phyloP scores from a whole-genome alignment of 1,140 invertebrate genomes.

The Lepidurus apus region DNA sequence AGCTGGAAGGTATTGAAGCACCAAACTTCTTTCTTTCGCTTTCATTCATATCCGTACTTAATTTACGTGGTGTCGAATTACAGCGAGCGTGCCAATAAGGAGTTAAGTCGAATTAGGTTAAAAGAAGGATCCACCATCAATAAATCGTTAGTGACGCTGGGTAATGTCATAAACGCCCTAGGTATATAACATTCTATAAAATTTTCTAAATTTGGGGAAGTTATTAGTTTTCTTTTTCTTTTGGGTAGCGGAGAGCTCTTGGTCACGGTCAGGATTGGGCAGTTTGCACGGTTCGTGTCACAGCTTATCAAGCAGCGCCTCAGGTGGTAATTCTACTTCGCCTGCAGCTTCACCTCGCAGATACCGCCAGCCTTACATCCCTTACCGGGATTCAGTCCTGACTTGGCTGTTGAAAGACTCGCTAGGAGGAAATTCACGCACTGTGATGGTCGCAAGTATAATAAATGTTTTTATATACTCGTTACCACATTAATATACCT shows the following conservation, averaged over 20 bases:
- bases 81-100: conserved; percentile 72
- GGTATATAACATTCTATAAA: conserved; percentile 48
- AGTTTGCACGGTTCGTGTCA: conserved; percentile 17
- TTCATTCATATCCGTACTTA: background rate
- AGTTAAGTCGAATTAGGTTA: conserved; percentile 49
- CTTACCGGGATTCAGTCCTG: conserved; percentile 82
- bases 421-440: conserved; percentile 87
- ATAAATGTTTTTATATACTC: conserved; percentile 7
- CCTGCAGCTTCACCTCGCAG: conserved; percentile 29
- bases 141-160: conserved; percentile 81
- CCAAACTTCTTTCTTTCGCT: conserved; percentile 24
- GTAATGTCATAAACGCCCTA: conserved; percentile 70
- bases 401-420: conserved; percentile 88
- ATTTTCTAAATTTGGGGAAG: background rate
- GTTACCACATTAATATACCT: background rate
- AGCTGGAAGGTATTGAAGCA: conserved; percentile 62
- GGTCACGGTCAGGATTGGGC: conserved; percentile 29
- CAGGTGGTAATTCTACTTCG: conserved; percentile 11
- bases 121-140: conserved; percentile 90
- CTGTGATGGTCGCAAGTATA: conserved; percentile 77
- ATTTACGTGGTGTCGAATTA: conserved; percentile 31
- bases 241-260: conserved; percentile 23
- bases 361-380: conserved; percentile 58
- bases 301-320: conserved; percentile 22
- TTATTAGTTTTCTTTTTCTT: background rate